A percentile compares a stretch with the other conserved stretches of the same genome.
These are phyloP conservation scores for Emys orbicularis DNA, from an alignment of 2,797 vertebrate species.

Conservation along the genomic window DNA sequence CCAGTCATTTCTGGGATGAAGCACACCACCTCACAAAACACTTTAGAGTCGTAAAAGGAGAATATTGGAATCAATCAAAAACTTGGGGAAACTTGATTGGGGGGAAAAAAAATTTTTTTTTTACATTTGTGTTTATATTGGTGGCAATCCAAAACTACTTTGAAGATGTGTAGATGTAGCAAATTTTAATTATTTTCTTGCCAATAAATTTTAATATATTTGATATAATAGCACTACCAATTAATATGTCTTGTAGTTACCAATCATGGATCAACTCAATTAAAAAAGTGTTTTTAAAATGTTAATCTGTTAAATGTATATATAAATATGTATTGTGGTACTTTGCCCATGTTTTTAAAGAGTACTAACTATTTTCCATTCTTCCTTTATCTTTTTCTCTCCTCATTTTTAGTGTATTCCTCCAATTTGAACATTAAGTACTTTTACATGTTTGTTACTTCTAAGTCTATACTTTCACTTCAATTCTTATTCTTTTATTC, in stretches of 20 bases:
- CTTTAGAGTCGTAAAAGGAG: neutral
- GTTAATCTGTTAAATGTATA: neutral
- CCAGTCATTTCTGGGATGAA: neutral
- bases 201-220: neutral
- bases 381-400: neutral
- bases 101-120: too few relatives aligned
- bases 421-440: neutral
- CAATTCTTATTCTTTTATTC: neutral
- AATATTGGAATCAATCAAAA: neutral
- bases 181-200: neutral
- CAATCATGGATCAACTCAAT: neutral
- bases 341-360: neutral
- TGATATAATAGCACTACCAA: neutral
- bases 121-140: neutral
- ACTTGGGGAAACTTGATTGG: neutral
- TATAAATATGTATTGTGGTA: neutral
- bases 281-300: neutral
- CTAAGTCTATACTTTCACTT: neutral
- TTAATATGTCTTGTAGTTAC: neutral
- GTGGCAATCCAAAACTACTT: neutral
- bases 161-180: neutral
- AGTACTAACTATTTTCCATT: neutral
- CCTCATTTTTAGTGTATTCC: neutral
- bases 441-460: constrained; percentile 12
- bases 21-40: neutral